Percentiles rank a stretch among this genome's conserved stretches.
phyloP scores from a whole-genome alignment of 2,888 invertebrate genomes.

The Hirudinaria manillensis region DNA sequence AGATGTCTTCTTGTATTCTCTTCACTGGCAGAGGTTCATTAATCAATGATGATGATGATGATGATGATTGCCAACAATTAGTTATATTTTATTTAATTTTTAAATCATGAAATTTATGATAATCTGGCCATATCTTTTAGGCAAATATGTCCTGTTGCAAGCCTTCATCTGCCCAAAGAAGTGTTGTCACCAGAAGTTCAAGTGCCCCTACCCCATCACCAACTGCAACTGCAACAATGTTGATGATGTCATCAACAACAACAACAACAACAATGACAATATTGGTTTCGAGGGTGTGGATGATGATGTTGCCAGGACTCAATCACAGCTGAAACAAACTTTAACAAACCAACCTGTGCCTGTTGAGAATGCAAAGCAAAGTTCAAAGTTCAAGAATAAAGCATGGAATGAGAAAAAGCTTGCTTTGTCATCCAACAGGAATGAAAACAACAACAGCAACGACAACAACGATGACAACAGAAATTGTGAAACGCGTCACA shows the following conservation, averaged over 20 bases:
- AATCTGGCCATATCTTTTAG: not conserved
- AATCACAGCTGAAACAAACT: too few species aligned
- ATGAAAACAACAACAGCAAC: not conserved
- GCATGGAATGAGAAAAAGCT: not conserved
- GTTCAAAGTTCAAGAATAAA: not conserved
- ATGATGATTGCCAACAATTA: not conserved
- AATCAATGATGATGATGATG: not conserved
- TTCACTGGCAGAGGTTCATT: not conserved
- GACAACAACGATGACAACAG: not conserved
- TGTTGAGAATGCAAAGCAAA: not conserved
- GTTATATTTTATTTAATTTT: too few species aligned
- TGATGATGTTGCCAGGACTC: not conserved
- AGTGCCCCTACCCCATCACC: not conserved
- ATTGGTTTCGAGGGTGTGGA: not conserved
- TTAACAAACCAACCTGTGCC: too few species aligned
- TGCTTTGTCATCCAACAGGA: not conserved
- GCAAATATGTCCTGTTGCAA: not conserved
- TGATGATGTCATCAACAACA: not conserved
- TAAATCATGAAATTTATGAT: too few species aligned
- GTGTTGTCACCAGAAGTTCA: not conserved
- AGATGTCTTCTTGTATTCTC: not conserved
- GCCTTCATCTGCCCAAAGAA: slow-evolving; percentile 6
- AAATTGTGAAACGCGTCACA: not conserved
- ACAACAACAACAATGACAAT: not conserved
- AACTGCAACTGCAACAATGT: slow-evolving; percentile 1